These are phyloP conservation scores for Morpho achilles DNA, from an alignment of 2,888 invertebrate species.

Conservation along the genomic window DNA sequence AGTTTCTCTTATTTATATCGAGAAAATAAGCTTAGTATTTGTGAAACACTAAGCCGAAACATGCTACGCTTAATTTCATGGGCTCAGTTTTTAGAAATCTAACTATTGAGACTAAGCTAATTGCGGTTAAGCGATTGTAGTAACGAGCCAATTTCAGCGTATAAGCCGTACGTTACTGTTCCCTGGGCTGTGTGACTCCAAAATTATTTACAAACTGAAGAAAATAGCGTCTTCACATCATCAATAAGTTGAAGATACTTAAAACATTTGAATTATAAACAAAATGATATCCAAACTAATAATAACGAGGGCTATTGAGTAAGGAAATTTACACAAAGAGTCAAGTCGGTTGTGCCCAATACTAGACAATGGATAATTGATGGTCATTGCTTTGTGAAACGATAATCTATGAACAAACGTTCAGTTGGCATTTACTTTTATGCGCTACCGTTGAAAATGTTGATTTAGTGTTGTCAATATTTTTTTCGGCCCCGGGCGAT, in stretches of 20 bases:
- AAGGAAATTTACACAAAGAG: slow-evolving; percentile 11
- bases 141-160: no score
- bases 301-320: slow-evolving; percentile 5
- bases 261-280: slow-evolving; percentile 8
- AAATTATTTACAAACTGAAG: no score
- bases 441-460: slow-evolving; percentile 51
- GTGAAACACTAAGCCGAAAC: no score
- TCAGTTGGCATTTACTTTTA: slow-evolving; percentile 11
- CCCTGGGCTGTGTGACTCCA: no score
- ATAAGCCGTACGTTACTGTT: no score
- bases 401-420: slow-evolving; percentile 20
- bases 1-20: no score
- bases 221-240: no score
- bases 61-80: no score
- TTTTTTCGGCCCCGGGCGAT: slow-evolving; percentile 29
- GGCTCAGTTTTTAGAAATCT: no score
- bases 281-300: slow-evolving; percentile 6
- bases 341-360: slow-evolving; percentile 12
- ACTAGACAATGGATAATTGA: slow-evolving; percentile 23
- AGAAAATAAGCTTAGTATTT: no score
- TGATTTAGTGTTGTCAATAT: slow-evolving; percentile 51
- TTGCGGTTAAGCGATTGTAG: no score
- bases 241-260: background rate
- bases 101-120: no score
- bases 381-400: slow-evolving; percentile 19